Conservation (phyloP, 2,888 invertebrate genomes). For the Phragmatobia fuliginosa region DNA sequence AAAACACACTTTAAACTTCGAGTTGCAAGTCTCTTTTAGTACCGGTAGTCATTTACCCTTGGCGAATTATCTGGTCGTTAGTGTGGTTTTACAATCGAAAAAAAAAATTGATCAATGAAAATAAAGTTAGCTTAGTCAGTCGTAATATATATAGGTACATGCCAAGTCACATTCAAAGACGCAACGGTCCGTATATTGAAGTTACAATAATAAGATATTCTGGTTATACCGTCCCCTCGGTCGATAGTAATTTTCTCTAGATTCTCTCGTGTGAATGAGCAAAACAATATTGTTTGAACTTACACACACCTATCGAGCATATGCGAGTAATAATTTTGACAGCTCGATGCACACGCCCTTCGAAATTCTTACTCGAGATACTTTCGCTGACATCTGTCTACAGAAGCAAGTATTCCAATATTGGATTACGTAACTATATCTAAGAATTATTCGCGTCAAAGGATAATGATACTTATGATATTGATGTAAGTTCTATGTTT, state of each 20-base stretch:
- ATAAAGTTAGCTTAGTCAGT: background rate
- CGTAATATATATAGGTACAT: background rate
- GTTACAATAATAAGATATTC: slow-evolving; percentile 32
- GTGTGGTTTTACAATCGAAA: too few relatives aligned
- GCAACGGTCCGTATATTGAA: slow-evolving; percentile 14
- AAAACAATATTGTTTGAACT: slow-evolving; percentile 54
- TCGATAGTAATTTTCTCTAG: slow-evolving; percentile 42
- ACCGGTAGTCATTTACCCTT: too few relatives aligned
- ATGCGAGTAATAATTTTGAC: slow-evolving; percentile 57
- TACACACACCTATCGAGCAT: slow-evolving; percentile 48
- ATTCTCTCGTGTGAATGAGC: slow-evolving; percentile 48
- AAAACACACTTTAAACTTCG: too few relatives aligned
- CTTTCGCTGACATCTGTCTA: slow-evolving; percentile 13
- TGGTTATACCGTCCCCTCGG: slow-evolving; percentile 13
- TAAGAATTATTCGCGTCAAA: slow-evolving; percentile 49
- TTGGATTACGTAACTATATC: slow-evolving; percentile 5
- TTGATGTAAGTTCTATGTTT: slow-evolving; percentile 43
- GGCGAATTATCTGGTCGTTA: too few relatives aligned
- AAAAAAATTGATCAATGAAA: too few relatives aligned
- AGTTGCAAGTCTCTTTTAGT: background rate
- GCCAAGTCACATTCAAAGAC: background rate
- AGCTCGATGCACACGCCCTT: slow-evolving; percentile 54
- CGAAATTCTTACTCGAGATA: slow-evolving; percentile 36
- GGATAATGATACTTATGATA: slow-evolving; percentile 40
- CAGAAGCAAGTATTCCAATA: slow-evolving; percentile 31